Evolutionary conservation across 2,113 vertebrate genomes (phyloP).

Genomic region (Phalacrocorax aristotelis): DNA sequence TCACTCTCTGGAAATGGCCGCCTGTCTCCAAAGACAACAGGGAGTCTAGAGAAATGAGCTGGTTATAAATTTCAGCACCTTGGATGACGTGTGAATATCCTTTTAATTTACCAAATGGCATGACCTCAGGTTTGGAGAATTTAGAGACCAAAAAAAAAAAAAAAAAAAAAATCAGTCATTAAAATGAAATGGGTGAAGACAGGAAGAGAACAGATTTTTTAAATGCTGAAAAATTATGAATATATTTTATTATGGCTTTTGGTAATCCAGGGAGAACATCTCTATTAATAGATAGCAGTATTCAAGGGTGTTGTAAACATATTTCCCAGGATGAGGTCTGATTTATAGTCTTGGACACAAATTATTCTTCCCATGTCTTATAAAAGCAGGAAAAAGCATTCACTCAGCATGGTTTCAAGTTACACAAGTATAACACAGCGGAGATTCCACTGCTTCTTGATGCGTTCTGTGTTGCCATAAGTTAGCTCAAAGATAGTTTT

Average conservation of each 20-base stretch:
- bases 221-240: neutral
- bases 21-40: neutral
- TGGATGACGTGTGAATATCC: neutral
- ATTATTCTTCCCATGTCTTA: neutral
- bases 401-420: slow-evolving; percentile 12
- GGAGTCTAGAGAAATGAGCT: neutral
- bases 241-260: neutral
- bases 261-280: neutral
- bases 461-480: neutral
- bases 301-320: neutral
- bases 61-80: neutral
- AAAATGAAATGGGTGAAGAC: neutral
- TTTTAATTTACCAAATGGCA: neutral
- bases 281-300: neutral
- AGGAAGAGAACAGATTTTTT: neutral
- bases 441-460: neutral
- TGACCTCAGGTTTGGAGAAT: neutral
- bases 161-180: neutral
- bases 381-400: neutral
- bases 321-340: neutral
- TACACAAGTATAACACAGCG: neutral
- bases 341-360: slow-evolving; percentile 19
- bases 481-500: slow-evolving; percentile 27
- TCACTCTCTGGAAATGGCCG: neutral
- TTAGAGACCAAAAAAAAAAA: neutral